A percentile compares a stretch with the other conserved stretches of the same genome.
phyloP scores from a whole-genome alignment of 2,888 invertebrate species.

The Tipula confusa region DNA sequence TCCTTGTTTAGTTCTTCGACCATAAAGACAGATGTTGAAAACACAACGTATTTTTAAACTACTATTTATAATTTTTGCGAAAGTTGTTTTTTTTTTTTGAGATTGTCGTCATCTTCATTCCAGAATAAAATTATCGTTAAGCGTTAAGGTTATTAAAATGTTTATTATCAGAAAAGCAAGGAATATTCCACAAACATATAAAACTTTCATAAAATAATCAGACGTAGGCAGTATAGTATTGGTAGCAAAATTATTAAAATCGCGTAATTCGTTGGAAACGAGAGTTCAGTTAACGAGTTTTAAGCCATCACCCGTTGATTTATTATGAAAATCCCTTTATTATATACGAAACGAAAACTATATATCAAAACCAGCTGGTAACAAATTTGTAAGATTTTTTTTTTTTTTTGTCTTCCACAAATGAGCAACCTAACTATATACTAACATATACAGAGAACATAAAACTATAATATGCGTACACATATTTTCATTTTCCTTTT shows the following conservation, averaged over 20 bases:
- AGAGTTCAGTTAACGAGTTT: not conserved
- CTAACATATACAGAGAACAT: not conserved
- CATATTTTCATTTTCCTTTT: not conserved
- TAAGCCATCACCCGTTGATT: not conserved
- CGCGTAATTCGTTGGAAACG: not conserved
- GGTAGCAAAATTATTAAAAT: not conserved
- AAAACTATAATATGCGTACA: not conserved
- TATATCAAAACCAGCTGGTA: conserved; percentile 3
- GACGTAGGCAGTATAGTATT: not conserved
- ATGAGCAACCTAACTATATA: not conserved
- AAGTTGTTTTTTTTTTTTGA: not conserved
- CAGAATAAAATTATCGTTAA: conserved; percentile 6
- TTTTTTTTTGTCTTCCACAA: not conserved
- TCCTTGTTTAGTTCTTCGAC: not conserved
- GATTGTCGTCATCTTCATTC: conserved; percentile 3
- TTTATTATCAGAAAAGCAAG: not conserved
- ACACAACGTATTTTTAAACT: not conserved
- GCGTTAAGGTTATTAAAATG: conserved; percentile 20
- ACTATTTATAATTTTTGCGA: not conserved
- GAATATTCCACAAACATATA: too few relatives aligned
- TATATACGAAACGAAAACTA: not conserved
- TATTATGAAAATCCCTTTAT: conserved; percentile 1
- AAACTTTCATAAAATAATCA: not conserved
- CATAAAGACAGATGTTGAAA: not conserved
- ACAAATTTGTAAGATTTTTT: not conserved